Percentiles rank a stretch among this genome's conserved stretches.
Evolutionary conservation across 2,113 vertebrate species (phyloP).

Genomic region (Cololabis saira): DNA sequence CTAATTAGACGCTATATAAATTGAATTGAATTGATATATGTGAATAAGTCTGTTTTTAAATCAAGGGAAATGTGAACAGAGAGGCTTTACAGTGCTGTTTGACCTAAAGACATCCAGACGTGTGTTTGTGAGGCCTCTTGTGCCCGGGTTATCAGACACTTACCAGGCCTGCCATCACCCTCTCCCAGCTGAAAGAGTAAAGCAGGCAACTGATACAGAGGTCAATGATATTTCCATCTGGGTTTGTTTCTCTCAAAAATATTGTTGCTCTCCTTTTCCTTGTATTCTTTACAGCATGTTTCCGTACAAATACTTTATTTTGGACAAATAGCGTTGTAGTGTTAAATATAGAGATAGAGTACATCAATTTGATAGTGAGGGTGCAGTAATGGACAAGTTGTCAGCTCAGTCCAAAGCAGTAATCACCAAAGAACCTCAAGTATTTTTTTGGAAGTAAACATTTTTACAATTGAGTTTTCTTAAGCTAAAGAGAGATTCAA

Average conservation of each 20-base stretch:
- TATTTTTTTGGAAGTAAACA: too few relatives aligned
- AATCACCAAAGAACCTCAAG: too few relatives aligned
- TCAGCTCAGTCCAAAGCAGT: too few relatives aligned
- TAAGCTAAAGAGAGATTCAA: too few relatives aligned
- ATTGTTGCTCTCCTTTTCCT: not conserved
- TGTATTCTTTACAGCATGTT: not conserved
- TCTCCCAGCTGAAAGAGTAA: conserved; percentile 32
- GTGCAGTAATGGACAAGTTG: too few relatives aligned
- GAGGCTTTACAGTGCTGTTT: conserved; percentile 29
- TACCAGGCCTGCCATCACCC: conserved; percentile 55
- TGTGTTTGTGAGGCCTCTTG: conserved; percentile 23
- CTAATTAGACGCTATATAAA: too few relatives aligned
- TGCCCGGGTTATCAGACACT: conserved; percentile 69
- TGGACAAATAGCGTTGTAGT: too few relatives aligned
- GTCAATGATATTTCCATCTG: conserved; percentile 34
- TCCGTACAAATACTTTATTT: too few relatives aligned
- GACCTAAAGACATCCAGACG: conserved; percentile 29
- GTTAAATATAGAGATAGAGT: too few relatives aligned
- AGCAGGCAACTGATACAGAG: conserved; percentile 17
- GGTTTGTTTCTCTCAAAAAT: not conserved
- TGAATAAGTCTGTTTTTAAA: conserved; percentile 34
- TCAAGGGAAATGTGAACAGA: conserved; percentile 25
- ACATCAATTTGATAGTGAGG: too few relatives aligned
- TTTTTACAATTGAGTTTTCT: too few relatives aligned
- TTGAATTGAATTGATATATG: too few relatives aligned